Conservation (phyloP, 1,140 invertebrate genomes). For the Monochamus saltuarius region DNA sequence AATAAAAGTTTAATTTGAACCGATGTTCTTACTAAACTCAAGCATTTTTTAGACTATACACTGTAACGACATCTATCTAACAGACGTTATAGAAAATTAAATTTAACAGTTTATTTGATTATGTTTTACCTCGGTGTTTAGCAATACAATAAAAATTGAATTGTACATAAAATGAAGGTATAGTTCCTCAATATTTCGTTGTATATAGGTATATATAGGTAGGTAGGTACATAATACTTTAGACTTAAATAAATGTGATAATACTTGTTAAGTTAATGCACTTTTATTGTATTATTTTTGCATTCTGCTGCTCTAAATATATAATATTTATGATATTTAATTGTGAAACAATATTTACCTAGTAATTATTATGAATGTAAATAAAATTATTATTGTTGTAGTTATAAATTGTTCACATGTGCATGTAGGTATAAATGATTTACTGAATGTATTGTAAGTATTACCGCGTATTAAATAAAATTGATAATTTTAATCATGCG, state of each 20-base stretch:
- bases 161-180: constrained; percentile 21
- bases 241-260: constrained; percentile 33
- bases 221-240: constrained; percentile 11
- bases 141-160: not conserved
- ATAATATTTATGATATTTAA: constrained; percentile 1
- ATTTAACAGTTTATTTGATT: too few species aligned
- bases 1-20: too few species aligned
- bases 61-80: too few species aligned
- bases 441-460: constrained; percentile 13
- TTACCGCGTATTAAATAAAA: constrained; percentile 12
- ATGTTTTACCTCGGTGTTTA: too few species aligned
- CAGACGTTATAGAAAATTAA: too few species aligned
- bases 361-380: constrained; percentile 6
- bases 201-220: too few species aligned
- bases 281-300: not conserved
- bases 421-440: constrained; percentile 15
- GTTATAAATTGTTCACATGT: constrained; percentile 7
- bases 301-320: not conserved
- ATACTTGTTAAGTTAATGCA: constrained; percentile 27
- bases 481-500: not conserved
- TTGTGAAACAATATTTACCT: too few species aligned
- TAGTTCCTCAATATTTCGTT: constrained; percentile 22
- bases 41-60: too few species aligned
- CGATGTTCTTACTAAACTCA: too few species aligned
- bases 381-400: constrained; percentile 14